These are phyloP conservation scores for Amazonetta brasiliensis DNA, from an alignment of 2,797 vertebrate genomes.

Conservation along the genomic window DNA sequence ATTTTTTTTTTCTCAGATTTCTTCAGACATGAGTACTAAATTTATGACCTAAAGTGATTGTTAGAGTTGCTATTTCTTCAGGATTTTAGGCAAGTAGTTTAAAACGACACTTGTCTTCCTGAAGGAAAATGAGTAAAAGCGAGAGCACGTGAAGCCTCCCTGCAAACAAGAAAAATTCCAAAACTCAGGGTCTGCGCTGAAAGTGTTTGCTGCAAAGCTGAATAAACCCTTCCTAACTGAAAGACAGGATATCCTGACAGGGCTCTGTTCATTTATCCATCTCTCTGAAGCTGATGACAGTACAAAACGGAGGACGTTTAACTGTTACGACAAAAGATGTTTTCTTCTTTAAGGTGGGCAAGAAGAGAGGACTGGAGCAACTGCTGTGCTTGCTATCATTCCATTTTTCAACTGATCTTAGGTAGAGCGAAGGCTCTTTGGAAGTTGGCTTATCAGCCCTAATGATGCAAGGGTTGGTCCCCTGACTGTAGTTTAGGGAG, in stretches of 20 bases:
- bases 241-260: conserved; percentile 81
- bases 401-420: background rate
- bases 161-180: conserved; percentile 55
- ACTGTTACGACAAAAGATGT: conserved; percentile 4
- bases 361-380: background rate
- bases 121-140: conserved; percentile 27
- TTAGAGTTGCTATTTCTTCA: background rate
- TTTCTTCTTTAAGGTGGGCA: background rate
- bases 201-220: conserved; percentile 14
- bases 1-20: background rate
- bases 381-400: background rate
- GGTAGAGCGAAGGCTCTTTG: background rate
- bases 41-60: background rate
- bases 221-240: conserved; percentile 63
- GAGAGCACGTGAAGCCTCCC: background rate
- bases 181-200: conserved; percentile 14
- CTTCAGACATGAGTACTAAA: background rate
- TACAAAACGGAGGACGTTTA: conserved; percentile 38
- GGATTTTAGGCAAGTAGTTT: conserved; percentile 19
- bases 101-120: conserved; percentile 20
- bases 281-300: conserved; percentile 27
- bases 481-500: background rate
- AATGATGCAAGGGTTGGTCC: background rate
- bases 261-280: conserved; percentile 13
- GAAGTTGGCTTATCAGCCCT: background rate